Conservation (phyloP, 2,888 invertebrate species). For the Drosophila melanocephala region DNA sequence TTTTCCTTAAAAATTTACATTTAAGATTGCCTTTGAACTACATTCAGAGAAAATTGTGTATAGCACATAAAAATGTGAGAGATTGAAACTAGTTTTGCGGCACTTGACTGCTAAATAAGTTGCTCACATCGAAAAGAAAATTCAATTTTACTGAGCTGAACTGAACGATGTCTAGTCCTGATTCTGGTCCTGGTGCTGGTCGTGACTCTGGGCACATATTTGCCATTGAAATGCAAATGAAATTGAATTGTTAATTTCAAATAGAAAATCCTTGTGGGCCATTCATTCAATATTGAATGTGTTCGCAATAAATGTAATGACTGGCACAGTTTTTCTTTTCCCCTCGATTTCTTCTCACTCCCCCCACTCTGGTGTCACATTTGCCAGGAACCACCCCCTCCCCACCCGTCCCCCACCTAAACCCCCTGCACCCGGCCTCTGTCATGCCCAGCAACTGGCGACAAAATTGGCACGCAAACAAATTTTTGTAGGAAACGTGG, state of each 20-base stretch:
- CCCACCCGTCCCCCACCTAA: too few species aligned
- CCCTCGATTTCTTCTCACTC: not conserved
- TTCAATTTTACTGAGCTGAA: slow-evolving; percentile 34
- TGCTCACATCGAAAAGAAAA: slow-evolving; percentile 29
- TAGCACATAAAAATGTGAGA: not conserved
- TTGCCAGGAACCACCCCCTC: not conserved
- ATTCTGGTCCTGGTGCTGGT: not conserved
- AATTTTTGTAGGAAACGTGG: slow-evolving; percentile 80
- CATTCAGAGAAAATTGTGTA: not conserved
- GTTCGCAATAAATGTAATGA: slow-evolving; percentile 81
- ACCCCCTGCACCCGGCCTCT: not conserved
- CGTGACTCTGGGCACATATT: slow-evolving; percentile 53
- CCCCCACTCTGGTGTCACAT: not conserved
- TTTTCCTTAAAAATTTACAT: not conserved
- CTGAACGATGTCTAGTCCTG: not conserved
- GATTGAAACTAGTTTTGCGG: slow-evolving; percentile 25
- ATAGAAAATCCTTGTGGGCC: slow-evolving; percentile 79
- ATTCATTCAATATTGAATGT: slow-evolving; percentile 81
- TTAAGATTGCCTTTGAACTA: not conserved
- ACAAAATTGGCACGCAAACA: slow-evolving; percentile 79
- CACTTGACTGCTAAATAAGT: slow-evolving; percentile 32
- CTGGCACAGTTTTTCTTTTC: slow-evolving; percentile 73
- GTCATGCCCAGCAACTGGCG: slow-evolving; percentile 32
- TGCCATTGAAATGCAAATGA: slow-evolving; percentile 80
- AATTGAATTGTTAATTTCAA: slow-evolving; percentile 81